Base-by-base conservation (phyloP, 2,797 vertebrate genomes). In the Melanogrammus aeglefinus region DNA sequence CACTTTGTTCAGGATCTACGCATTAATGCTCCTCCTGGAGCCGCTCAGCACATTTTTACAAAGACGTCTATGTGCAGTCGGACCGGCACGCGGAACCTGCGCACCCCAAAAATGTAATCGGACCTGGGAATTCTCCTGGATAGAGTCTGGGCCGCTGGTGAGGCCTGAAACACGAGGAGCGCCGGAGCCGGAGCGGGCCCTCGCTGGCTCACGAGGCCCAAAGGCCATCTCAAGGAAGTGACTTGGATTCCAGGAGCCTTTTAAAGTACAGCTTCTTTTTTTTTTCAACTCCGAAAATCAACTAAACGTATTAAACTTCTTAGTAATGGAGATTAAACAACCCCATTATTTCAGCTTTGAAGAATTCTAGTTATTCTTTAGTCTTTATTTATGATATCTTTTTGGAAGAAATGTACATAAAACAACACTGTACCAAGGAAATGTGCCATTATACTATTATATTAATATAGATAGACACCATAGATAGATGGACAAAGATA, bases 1-100 rank as follows among this genome's bases (percentile, higher is more conserved):
- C 89, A 86, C 36, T n/a, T 86, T 79, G 82, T 85, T 83, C 71
- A 73, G 87, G 77, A 85, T 77, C 77, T 78, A 82, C 18, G 41
- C 82, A 83, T 86, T 86, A 90, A 92, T 86, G 84, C 76, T 74
- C 82, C 85, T 89, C 75, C 76, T 86, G 86, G 85, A 91, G 76
- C 47, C 83, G 83, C 83, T 82, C 77, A 36, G 79, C 8, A 78
- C 72, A 73, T 83, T 85, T 72, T 79, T 72, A 91, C 90, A 93
- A 91, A 90, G 89, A 72, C 81, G 63, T 77, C 81, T 80, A 82
- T 90, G 88, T 91, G 83, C 84, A 76, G 84, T 82, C 69, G 69
- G 77, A 51, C 81, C 74, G 44, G 78, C 77, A 35, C 14, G 57
- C 38, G 85, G 84, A 86, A 86, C 80, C 78, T 73, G 77, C 6